Base-by-base conservation (phyloP, 1,140 invertebrate genomes). In the Drosophila nigromelanica region DNA sequence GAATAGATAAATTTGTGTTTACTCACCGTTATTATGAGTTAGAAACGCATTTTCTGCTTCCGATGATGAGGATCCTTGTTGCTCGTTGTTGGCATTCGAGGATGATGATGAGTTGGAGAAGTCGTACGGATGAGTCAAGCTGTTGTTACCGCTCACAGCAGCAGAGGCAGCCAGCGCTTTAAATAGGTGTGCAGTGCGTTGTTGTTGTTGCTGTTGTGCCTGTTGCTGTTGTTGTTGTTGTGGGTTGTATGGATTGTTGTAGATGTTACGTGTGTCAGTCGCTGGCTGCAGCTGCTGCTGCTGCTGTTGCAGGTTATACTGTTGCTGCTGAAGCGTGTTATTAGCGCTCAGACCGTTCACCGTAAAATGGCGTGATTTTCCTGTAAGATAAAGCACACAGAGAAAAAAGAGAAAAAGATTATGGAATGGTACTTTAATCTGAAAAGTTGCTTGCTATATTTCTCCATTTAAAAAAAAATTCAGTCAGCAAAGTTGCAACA, bases 21-120 rank as follows among this genome's bases (percentile, higher is more conserved):
- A 66, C 82, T 83, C 10, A 87, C 83, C 83, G 73, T 87, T 87
- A 89, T 87, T 91, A 90, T 91, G 89, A 90, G 85, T 83, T 86
- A 89, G 52, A 76, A 91, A 91, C 21, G 89, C 76, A 55, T 86
- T 91, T 6, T 91, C 89, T 4, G 89, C 85, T 70, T 91, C 89
- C 24, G 81, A 90, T 30, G 82, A 82, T 11, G 87, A 87, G 54
- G 83, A 89, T 81, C 73, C 85, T 62, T 82, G 89, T n/a, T 80
- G 85, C 51, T 89, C 89, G 50, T 86, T 89, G 45, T 83, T 91
- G 52, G 80, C 89, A 48, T 80, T 90, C 61, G 90, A 79, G 14
- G 79, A 83, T 15, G 90, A 76, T 50, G 77, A 80, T 52, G 90
- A 85, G 74, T 81, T 87, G 51, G 90, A 91, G 59, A 91, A 91